Evolutionary conservation across 2,797 vertebrate genomes (phyloP), one percentile per base, ranked within the genome.

Genomic region (Crenichthys baileyi): DNA sequence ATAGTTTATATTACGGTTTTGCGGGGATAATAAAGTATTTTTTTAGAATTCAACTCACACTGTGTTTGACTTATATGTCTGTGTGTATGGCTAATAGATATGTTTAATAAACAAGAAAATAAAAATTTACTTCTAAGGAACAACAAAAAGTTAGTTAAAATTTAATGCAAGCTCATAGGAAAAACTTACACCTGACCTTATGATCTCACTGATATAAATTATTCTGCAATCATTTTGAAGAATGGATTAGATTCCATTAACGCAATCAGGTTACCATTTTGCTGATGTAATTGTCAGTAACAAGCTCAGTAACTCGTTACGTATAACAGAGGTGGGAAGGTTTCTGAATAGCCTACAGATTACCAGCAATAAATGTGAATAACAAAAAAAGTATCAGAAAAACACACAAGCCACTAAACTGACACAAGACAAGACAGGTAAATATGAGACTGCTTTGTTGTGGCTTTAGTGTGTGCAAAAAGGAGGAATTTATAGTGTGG

Each of bases 401-500:
- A 56, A 56, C n/a, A 36, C 9, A 24, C 60, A 72, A 79, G 67
- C 51, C 73, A 77, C 60, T 73, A 76, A 85, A 85, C 56, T 16
- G 22, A 76, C 79, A 83, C 80, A 79, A 75, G 65, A 80, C 63
- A 61, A 55, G 74, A 58, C 84, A 85, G 79, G 87, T 89, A 85
- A 84, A 89, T 79, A 71, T 76, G 83, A 76, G 74, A 63, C 50
- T 61, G 77, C 88, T 92, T 92, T 94, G 87, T 92, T 90, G 84
- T 90, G 93, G 87, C 88, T 95, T 92, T 76, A 76, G 76, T 80
- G 90, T 88, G 83, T 88, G 83, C 60, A 78, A 76, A 75, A 86
- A 72, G 71, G 76, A 83, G 68, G 84, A 85, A 82, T 87, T 84
- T 83, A 78, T 85, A 82, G 84, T 76, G 88, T 86, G 82, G 89